Percentiles rank a stretch among this genome's conserved stretches.
These are phyloP conservation scores for Gambelia wislizenii DNA, from an alignment of 2,797 vertebrate species.

Conservation along the genomic window DNA sequence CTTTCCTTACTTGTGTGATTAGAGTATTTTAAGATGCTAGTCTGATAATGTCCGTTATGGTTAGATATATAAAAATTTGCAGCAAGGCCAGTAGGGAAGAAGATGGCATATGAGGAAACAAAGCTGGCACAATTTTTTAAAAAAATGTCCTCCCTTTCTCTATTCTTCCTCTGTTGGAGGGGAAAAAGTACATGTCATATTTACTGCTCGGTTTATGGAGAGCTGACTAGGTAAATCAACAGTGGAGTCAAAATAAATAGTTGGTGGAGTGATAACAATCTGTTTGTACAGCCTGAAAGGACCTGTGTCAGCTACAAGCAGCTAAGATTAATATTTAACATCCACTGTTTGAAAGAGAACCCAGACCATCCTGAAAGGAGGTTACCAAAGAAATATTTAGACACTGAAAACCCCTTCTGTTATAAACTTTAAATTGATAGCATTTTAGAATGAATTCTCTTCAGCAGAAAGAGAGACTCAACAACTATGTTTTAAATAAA, in stretches of 20 bases:
- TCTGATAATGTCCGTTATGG: no score
- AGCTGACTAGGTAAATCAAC: constrained; percentile 19
- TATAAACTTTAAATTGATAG: background rate
- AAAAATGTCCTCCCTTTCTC: background rate
- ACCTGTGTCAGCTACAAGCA: background rate
- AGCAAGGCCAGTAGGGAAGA: background rate
- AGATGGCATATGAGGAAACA: background rate
- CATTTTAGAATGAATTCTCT: background rate
- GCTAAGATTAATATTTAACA: background rate
- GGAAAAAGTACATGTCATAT: background rate
- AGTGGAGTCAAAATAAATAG: constrained; percentile 13
- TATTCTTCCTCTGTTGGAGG: background rate
- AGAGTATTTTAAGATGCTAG: no score
- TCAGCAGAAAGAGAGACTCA: background rate
- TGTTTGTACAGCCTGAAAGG: background rate
- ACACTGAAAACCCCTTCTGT: background rate
- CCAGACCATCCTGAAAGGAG: background rate
- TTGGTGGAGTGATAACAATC: background rate
- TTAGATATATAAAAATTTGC: background rate
- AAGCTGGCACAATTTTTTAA: background rate
- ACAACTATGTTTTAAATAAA: background rate
- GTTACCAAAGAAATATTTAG: background rate
- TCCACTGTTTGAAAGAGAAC: background rate
- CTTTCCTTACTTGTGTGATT: no score
- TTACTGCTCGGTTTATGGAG: constrained; percentile 17